phyloP scores from a whole-genome alignment of 1,140 invertebrate species.

The Parapsyche elsis region DNA sequence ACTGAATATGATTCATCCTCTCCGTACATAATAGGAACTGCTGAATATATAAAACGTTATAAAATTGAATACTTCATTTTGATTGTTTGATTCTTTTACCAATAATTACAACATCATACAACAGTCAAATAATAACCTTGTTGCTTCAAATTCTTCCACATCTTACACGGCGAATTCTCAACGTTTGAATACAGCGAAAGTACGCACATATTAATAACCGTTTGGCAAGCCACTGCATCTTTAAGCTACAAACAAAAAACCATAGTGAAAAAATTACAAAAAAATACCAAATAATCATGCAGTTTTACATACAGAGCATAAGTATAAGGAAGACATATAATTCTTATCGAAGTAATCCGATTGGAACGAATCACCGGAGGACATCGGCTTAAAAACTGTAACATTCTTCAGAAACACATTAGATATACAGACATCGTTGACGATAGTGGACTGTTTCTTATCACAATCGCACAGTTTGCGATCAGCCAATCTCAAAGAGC shows the following conservation, averaged over 20 bases:
- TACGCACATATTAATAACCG: conserved; percentile 75
- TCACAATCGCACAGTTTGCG: conserved; percentile 43
- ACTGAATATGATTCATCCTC: conserved; percentile 66
- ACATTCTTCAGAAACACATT: conserved; percentile 47
- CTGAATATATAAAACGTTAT: conserved; percentile 54
- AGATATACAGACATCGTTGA: conserved; percentile 48
- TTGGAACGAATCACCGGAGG: conserved; percentile 17
- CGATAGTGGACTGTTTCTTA: conserved; percentile 20
- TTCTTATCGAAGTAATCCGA: conserved; percentile 48
- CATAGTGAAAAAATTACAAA: not conserved
- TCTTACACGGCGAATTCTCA: conserved; percentile 61
- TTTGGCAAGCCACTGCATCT: conserved; percentile 71
- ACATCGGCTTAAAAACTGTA: conserved; percentile 28
- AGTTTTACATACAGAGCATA: conserved; percentile 48
- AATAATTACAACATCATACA: too few species aligned
- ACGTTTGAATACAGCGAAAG: conserved; percentile 67
- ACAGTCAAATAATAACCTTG: conserved; percentile 43
- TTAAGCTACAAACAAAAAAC: conserved; percentile 59
- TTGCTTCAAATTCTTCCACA: conserved; percentile 61
- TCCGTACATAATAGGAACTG: conserved; percentile 70
- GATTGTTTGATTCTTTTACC: too few species aligned
- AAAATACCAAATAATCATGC: not conserved
- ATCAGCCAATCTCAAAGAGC: conserved; percentile 24
- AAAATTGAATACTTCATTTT: conserved; percentile 2
- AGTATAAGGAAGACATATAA: conserved; percentile 43